Evolutionary conservation across 1,140 invertebrate genomes (phyloP), one percentile per base, ranked within the genome.

Genomic region (Triops cancriformis): DNA sequence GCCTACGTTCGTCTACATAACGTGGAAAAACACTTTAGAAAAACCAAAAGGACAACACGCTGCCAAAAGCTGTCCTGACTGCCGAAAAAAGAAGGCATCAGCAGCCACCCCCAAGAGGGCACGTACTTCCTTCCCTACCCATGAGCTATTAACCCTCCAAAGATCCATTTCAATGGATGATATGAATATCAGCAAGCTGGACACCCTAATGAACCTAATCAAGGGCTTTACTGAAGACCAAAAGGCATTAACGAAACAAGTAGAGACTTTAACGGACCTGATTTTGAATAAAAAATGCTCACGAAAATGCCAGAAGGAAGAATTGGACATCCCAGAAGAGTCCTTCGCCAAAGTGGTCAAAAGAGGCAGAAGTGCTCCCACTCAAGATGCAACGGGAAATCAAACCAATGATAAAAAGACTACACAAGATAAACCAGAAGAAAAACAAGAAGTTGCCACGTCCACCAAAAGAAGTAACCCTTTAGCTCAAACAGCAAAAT

Each of bases 401-500:
- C 43, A 45, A 45, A 45, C 43, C 43, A 18, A 10, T 45, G 43
- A 45, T 2, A 45, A 45, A 45, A 45, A 18, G 43, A 45, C 1
- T 45, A 18, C 43, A 2, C 43, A 45, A 18, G 43, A 45, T 45
- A 45, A 3, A 45, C 43, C 43, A 45, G 43, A 45, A 45, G 10
- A 45, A 45, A 10, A 45, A 12, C 43, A 10, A 45, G 43, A 45
- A 45, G 43, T 2, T 1, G 43, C 18, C 43, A 45, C 43, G 43
- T 45, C 43, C 43, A 45, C 43, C 43, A 10, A 45, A 45, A 1
- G 43, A 45, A 18, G 43, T 45, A 45, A 73, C 73, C 28, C 73
- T 73, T 73, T 41, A 26, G 6, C n/a, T 75, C 28, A 31, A 75
- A 5, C 74, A 75, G 31, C 23, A 28, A 75, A 42, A 75, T 5